Evolutionary conservation across 2,113 vertebrate genomes (phyloP).

Genomic region (Chaenogobius annularis): DNA sequence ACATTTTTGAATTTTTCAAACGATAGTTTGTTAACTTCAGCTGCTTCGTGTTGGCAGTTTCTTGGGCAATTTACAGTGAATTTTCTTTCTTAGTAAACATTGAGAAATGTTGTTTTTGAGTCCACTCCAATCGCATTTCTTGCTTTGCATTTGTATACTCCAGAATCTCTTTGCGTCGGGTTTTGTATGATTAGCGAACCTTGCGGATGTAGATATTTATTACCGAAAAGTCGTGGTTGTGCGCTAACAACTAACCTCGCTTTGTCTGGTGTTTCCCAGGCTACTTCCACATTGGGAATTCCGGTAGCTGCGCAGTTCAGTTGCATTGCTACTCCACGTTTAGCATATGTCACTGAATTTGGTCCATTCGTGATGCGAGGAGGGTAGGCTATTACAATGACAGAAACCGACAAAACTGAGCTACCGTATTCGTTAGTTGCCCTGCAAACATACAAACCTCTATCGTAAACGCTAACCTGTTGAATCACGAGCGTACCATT

Average conservation of each 20-base stretch:
- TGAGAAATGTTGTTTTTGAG: conserved; percentile 85
- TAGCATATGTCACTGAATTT: conserved; percentile 79
- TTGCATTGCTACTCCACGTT: conserved; percentile 83
- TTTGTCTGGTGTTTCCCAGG: conserved; percentile 88
- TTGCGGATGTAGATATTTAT: conserved; percentile 88
- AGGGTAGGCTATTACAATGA: conserved; percentile 84
- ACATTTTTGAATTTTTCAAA: background rate
- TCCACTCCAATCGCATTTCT: conserved; percentile 86
- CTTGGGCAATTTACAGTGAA: conserved; percentile 40
- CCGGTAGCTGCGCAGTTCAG: conserved; percentile 84
- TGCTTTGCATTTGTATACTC: conserved; percentile 89
- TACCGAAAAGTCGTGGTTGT: conserved; percentile 84
- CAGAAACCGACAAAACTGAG: conserved; percentile 73
- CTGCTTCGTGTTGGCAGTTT: conserved; percentile 64
- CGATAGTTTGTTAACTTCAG: conserved; percentile 34
- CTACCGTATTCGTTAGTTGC: conserved; percentile 77
- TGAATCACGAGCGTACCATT: conserved; percentile 86
- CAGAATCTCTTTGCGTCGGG: conserved; percentile 77
- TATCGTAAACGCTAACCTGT: conserved; percentile 83
- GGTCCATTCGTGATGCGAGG: conserved; percentile 86
- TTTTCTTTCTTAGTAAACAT: conserved; percentile 80
- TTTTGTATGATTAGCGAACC: conserved; percentile 88
- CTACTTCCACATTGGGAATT: conserved; percentile 82
- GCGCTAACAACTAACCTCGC: conserved; percentile 75
- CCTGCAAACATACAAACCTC: conserved; percentile 85